These are phyloP conservation scores for Dicyrtoma fusca DNA, from an alignment of 2,888 invertebrate genomes.

Conservation along the genomic window DNA sequence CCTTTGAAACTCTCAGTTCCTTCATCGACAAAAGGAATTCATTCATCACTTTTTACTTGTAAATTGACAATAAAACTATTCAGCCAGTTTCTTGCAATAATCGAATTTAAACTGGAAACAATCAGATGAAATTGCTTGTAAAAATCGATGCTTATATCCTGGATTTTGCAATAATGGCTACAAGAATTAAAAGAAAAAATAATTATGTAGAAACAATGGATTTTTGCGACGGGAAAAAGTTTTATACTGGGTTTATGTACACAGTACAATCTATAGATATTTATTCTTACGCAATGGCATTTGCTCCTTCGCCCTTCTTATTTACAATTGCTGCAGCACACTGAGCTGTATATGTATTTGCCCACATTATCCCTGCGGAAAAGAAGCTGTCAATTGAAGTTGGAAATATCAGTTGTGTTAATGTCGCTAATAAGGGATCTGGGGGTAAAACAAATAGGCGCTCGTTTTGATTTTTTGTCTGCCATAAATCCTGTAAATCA, in stretches of 20 bases:
- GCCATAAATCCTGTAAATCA: too few relatives aligned
- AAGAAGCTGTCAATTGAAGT: constrained; percentile 96
- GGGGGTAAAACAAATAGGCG: too few relatives aligned
- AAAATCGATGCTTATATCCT: constrained; percentile 88
- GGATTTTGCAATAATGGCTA: constrained; percentile 84
- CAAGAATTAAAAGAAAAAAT: too few relatives aligned
- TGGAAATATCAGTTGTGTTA: constrained; percentile 98
- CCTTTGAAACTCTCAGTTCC: constrained; percentile 99
- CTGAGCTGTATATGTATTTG: constrained; percentile 88
- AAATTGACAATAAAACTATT: constrained; percentile 88
- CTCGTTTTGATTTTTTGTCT: too few relatives aligned
- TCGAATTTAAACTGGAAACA: constrained; percentile 96
- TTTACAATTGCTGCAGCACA: constrained; percentile 96
- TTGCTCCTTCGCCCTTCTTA: constrained; percentile 80
- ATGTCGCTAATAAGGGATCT: constrained; percentile 99
- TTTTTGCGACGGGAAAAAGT: too few relatives aligned
- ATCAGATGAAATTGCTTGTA: constrained; percentile 92
- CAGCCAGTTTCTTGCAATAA: constrained; percentile 95
- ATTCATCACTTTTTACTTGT: constrained; percentile 70
- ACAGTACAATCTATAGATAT: too few relatives aligned
- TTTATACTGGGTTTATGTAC: too few relatives aligned
- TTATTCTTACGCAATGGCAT: constrained; percentile 71
- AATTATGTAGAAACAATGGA: too few relatives aligned
- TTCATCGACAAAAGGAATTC: constrained; percentile 95
- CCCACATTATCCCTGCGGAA: constrained; percentile 95